Evolutionary conservation across 2,888 invertebrate species (phyloP), one percentile per base, ranked within the genome.

Genomic region (Melanchra persicariae): DNA sequence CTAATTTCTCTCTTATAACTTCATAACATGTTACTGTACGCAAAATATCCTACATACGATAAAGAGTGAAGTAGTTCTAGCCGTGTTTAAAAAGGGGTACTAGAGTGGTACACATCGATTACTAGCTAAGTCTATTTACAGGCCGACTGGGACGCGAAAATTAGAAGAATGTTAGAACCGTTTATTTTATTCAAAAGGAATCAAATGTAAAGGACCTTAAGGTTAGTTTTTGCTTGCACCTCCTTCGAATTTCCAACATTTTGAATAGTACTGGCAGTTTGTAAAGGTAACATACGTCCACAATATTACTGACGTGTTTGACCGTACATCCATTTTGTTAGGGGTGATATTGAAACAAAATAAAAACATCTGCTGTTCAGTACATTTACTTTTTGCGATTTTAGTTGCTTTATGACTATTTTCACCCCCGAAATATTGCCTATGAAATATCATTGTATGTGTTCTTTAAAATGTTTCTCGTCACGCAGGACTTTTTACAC

Each of bases 21-120:
- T 69, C 19, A 47, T 68, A 69, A 68, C 81, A 81, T 78, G 74
- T 74, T 59, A 70, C 60, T 57, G 61, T 67, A 80, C 71, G 43
- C 26, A 26, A 65, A 52, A 66, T 85, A 82, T 54, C 71, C 79
- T 87, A 85, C 30, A 58, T 74, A 82, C 77, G 54, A 77, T 68
- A 77, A 83, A 84, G 74, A 79, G 78, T 75, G 82, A 82, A 82
- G 77, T 73, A 79, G 72, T 70, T 81, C 87, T 88, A 89, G 88
- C 87, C 9, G 85, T 85, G 83, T 83, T 81, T 81, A 76, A 76
- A 83, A 85, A 78, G 80, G 80, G 72, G 77, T 70, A 68, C 71
- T 73, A 82, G 63, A 74, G 81, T 79, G 80, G 67, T 74, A 84
- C 70, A 84, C 69, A 79, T 80, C 59, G 57, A 82, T 77, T 78